These are phyloP conservation scores for Neogobius melanostomus DNA, from an alignment of 2,113 vertebrate species.

Conservation along the genomic window DNA sequence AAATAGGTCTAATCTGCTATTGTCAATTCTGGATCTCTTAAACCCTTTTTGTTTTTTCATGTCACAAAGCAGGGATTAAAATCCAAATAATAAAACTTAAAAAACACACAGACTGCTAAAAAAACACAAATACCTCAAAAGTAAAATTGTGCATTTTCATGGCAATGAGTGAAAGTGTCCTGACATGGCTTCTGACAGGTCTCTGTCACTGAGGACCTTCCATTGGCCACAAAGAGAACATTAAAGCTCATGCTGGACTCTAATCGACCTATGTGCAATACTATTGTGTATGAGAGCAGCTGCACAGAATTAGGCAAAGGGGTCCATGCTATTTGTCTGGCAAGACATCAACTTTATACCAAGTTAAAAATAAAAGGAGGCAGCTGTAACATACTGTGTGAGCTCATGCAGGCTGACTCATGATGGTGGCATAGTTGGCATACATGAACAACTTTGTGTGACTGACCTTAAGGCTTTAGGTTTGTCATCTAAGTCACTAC, in stretches of 20 bases:
- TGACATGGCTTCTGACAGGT: slow-evolving; percentile 21
- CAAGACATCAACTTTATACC: slow-evolving; percentile 38
- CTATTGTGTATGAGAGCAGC: slow-evolving; percentile 23
- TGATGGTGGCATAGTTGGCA: slow-evolving; percentile 58
- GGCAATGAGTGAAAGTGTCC: slow-evolving; percentile 44
- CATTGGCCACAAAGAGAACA: slow-evolving; percentile 7
- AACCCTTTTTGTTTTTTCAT: slow-evolving; percentile 27
- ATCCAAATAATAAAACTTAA: slow-evolving; percentile 45
- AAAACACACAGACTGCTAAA: slow-evolving; percentile 39
- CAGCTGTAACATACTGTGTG: slow-evolving; percentile 57
- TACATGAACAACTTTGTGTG: slow-evolving; percentile 48
- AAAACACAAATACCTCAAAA: slow-evolving; percentile 32
- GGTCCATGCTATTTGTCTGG: slow-evolving; percentile 33
- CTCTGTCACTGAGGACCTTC: background rate
- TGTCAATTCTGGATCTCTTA: slow-evolving; percentile 13
- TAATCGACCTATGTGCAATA: slow-evolving; percentile 1
- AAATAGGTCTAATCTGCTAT: slow-evolving; percentile 35
- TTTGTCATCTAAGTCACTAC: slow-evolving; percentile 54
- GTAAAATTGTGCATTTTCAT: slow-evolving; percentile 45
- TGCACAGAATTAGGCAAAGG: slow-evolving; percentile 23
- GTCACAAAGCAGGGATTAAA: slow-evolving; percentile 31
- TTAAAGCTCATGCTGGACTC: slow-evolving; percentile 1
- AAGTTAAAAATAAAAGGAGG: slow-evolving; percentile 65
- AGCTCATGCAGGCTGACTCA: slow-evolving; percentile 62
- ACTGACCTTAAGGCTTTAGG: slow-evolving; percentile 68